Evolutionary conservation across 2,888 invertebrate genomes (phyloP), one percentile per base, ranked within the genome.

Genomic region (Tholera decimalis): DNA sequence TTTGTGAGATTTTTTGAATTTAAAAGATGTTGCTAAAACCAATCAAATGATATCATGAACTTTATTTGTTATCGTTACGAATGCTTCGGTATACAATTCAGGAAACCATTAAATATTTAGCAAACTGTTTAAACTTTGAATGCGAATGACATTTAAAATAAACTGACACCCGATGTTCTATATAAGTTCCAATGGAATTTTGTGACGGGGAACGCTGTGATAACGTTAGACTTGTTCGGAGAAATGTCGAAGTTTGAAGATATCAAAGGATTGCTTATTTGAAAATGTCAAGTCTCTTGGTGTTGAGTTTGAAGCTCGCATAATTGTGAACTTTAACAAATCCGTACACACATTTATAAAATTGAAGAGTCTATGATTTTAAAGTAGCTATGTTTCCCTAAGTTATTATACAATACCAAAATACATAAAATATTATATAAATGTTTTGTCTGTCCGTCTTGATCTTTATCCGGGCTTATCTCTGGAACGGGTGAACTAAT

Each of bases 111-210:
- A 35, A 55, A 26, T 47, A 33, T 39, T 18, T 30, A 24, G n/a
- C 30, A 37, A 35, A 13, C 35, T 44, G 22, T 35, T 62, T 46
- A 30, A 62, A 53, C 11, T 70, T 69, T 35, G 28, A 51, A 53
- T 47, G 55, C 28, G 56, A 20, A 41, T 63, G 39, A 44, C 49
- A 64, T 58, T 64, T 24, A 46, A n/a, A 59, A 71, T 57, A 62
- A 66, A 54, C 75, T 71, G 60, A 50, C 65, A 65, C 22, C 65
- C 51, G 46, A 64, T 56, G 33, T 71, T 68, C 66, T 6, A n/a
- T n/a, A n/a, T n/a, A 75, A 74, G 37, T 74, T 75, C 59, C 62
- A 71, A 74, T 67, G 28, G 56, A 75, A 49, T 74, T 71, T 46
- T 46, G 51, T 68, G 51, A 59, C 57, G 43, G 54, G 28, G 39